Evolutionary conservation across 2,113 vertebrate genomes (phyloP), one percentile per base, ranked within the genome.

Genomic region (Tringa solitaria): DNA sequence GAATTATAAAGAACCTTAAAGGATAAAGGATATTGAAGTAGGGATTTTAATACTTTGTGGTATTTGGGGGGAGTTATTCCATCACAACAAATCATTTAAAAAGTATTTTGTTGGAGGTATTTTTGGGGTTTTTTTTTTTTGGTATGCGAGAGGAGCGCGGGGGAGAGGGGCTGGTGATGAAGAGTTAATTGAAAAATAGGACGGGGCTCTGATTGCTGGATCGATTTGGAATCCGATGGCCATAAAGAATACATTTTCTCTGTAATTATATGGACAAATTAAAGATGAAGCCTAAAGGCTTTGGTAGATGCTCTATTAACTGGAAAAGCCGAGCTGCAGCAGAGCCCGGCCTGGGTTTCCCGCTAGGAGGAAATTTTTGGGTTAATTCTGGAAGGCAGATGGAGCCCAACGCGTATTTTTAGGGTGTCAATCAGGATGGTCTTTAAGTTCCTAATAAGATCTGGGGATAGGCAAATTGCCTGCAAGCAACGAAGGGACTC

Each of bases 1-100:
- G 98, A 98, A 98, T 99, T 98, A 98, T 98, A 98, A 99, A 99
- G 97, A 97, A 98, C 97, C 98, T 99, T 98, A 98, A 98, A 98
- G 98, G 98, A 98, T 98, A 97, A 98, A 98, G 98, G 97, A 96
- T 97, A 98, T 96, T 98, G 97, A 98, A 97, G 97, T 81, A 84
- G 97, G 97, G 98, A 98, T 98, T 98, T 98, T 97, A 97, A 98
- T 98, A 89, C 97, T 97, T 98, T 90, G 87, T 93, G 97, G 96
- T 97, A 97, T 98, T 98, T 93, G 89, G 94, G 84, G 80, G 63
- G 68, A 98, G 98, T 97, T 96, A 96, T 98, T 98, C 96, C 96
- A 98, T 98, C 98, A 98, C 97, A 89, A 94, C 98, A 97, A 98
- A 98, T 98, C 89, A 83, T 97, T 97, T 97, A 19, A 43, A 35